These are phyloP conservation scores for Limanda limanda DNA, from an alignment of 2,113 vertebrate genomes.

Conservation along the genomic window DNA sequence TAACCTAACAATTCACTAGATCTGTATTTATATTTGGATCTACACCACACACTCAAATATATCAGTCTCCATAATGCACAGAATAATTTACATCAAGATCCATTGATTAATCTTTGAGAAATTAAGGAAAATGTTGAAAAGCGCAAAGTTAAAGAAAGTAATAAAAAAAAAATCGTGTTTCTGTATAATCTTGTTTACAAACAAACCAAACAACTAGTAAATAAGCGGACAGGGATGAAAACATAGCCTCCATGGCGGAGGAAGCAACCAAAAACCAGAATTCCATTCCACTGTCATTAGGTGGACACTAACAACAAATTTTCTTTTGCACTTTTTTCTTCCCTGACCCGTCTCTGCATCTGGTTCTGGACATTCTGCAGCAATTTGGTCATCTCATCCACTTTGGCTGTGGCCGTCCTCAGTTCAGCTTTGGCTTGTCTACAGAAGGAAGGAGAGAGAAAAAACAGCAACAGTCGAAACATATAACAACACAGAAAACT, in stretches of 20 bases:
- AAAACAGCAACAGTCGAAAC: background rate
- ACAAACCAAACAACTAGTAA: no score
- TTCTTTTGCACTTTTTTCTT: background rate
- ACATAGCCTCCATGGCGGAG: no score
- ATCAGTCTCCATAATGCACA: no score
- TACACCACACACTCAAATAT: background rate
- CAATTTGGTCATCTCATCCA: slow-evolving; percentile 87
- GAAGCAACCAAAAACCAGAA: no score
- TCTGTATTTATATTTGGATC: background rate
- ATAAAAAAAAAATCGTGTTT: no score
- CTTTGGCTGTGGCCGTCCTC: slow-evolving; percentile 84
- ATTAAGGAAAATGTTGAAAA: background rate
- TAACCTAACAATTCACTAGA: no score
- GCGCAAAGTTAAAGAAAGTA: no score
- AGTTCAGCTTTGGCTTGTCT: slow-evolving; percentile 89
- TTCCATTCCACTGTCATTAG: no score
- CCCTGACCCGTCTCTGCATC: slow-evolving; percentile 87
- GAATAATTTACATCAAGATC: background rate
- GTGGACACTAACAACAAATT: background rate
- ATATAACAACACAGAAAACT: background rate
- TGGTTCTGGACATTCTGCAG: slow-evolving; percentile 85
- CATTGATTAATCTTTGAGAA: background rate
- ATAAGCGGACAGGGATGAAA: background rate
- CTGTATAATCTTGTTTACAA: background rate
- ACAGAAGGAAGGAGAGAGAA: slow-evolving; percentile 8